Conservation (phyloP, 2,888 invertebrate genomes). For the Dynastes grantii region DNA sequence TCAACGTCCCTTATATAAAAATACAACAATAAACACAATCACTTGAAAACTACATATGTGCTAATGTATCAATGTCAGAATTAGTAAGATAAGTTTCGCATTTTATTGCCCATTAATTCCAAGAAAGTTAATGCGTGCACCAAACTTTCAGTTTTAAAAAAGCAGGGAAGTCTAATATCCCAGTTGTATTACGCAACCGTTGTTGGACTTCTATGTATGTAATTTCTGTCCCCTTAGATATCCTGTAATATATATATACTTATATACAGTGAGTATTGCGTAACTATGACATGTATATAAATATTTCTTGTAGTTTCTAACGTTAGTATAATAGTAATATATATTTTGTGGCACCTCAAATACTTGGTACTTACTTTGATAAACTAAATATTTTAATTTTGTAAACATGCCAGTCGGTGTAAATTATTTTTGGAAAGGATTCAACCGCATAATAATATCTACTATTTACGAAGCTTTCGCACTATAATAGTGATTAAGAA, state of each 20-base stretch:
- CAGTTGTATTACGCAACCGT: conserved; percentile 8
- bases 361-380: conserved; percentile 45
- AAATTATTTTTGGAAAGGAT: conserved; percentile 47
- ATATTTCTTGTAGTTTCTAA: conserved; percentile 43
- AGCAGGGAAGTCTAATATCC: conserved; percentile 16
- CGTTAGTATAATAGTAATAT: conserved; percentile 39
- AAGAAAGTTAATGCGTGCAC: neutral
- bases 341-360: conserved; percentile 48
- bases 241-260: conserved; percentile 24
- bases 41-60: conserved; percentile 50
- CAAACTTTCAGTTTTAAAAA: neutral
- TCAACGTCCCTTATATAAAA: neutral
- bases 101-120: neutral
- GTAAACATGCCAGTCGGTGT: conserved; percentile 38
- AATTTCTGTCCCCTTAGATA: neutral
- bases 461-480: conserved; percentile 40
- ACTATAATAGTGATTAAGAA: conserved; percentile 41
- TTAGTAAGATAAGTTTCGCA: conserved; percentile 42
- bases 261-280: conserved; percentile 40
- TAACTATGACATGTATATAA: conserved; percentile 40
- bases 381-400: conserved; percentile 45
- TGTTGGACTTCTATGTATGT: conserved; percentile 8
- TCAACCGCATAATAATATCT: conserved; percentile 31
- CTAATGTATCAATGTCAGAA: conserved; percentile 51
- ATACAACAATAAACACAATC: conserved; percentile 54